Conservation (phyloP, 1,140 invertebrate species). For the Drosophila miranda region DNA sequence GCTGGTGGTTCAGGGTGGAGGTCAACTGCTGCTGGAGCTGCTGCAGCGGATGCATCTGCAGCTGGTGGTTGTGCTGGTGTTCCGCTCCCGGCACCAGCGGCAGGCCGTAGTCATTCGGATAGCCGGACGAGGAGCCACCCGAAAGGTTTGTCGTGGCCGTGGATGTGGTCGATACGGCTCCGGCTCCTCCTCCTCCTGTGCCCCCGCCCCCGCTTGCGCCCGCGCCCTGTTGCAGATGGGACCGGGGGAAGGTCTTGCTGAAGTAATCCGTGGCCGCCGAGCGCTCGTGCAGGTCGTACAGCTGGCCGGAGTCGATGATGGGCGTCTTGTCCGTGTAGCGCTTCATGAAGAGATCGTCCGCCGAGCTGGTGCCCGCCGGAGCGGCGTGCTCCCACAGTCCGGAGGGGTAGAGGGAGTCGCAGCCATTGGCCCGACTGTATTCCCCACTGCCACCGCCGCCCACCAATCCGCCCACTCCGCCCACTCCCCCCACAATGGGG, state of each 20-base stretch:
- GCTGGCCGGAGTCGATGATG: conserved; percentile 85
- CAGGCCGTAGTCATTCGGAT: conserved; percentile 90
- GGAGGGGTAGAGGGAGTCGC: conserved; percentile 88
- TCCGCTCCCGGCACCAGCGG: conserved; percentile 85
- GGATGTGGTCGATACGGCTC: conserved; percentile 61
- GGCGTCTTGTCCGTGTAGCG: conserved; percentile 89
- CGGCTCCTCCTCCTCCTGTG: conserved; percentile 19
- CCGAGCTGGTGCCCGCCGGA: conserved; percentile 56
- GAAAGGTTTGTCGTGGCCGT: conserved; percentile 73
- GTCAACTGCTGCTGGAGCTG: conserved; percentile 71
- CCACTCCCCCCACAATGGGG: conserved; percentile 33
- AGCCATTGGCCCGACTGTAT: conserved; percentile 86
- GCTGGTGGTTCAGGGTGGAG: conserved; percentile 56
- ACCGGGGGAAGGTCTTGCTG: conserved; percentile 84
- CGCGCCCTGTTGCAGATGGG: conserved; percentile 49
- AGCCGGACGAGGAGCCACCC: conserved; percentile 82
- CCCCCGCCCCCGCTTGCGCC: no score
- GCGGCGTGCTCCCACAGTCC: conserved; percentile 85
- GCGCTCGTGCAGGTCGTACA: conserved; percentile 79
- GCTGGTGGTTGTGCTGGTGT: conserved; percentile 78
- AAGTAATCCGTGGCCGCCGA: conserved; percentile 82
- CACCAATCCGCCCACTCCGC: conserved; percentile 30
- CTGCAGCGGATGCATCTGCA: conserved; percentile 76
- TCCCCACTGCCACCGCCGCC: conserved; percentile 84
- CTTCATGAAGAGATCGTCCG: conserved; percentile 83